Conservation (phyloP, 2,888 invertebrate species). For the Drosophila conformis region DNA sequence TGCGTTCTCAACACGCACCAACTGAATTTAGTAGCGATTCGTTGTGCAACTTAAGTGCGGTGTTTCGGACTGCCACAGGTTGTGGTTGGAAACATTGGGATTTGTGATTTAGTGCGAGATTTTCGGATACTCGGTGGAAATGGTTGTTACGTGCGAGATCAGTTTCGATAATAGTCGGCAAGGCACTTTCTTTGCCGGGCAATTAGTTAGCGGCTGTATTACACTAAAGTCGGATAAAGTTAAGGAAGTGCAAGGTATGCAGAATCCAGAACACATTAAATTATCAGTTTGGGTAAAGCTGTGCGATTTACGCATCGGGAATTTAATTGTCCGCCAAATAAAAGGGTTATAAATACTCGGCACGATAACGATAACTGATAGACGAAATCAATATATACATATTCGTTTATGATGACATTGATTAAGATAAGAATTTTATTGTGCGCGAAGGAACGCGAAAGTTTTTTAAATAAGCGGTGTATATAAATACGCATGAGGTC, state of each 20-base stretch:
- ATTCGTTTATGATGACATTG: constrained; percentile 67
- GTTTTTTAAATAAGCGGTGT: constrained; percentile 46
- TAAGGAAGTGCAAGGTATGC: constrained; percentile 81
- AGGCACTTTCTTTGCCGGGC: constrained; percentile 83
- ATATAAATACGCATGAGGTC: constrained; percentile 44
- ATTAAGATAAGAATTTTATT: constrained; percentile 41
- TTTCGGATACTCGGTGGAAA: constrained; percentile 44
- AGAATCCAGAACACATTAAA: not conserved
- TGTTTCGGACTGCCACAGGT: constrained; percentile 6
- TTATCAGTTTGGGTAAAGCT: not conserved
- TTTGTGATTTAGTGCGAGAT: not conserved
- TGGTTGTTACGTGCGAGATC: constrained; percentile 83
- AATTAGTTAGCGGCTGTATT: constrained; percentile 79
- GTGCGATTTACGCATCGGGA: constrained; percentile 17
- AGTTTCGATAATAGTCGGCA: constrained; percentile 82
- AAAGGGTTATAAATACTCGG: constrained; percentile 51
- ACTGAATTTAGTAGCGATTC: constrained; percentile 56
- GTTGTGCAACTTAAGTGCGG: constrained; percentile 45
- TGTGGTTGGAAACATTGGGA: constrained; percentile 10
- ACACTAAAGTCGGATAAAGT: constrained; percentile 73
- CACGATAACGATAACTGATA: constrained; percentile 57
- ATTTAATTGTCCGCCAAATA: constrained; percentile 21
- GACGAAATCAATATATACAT: constrained; percentile 29
- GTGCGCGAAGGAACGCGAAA: constrained; percentile 48
- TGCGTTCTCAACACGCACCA: constrained; percentile 18